Base-by-base conservation (phyloP, 2,888 invertebrate genomes). In the Caenorhabditis becei region DNA sequence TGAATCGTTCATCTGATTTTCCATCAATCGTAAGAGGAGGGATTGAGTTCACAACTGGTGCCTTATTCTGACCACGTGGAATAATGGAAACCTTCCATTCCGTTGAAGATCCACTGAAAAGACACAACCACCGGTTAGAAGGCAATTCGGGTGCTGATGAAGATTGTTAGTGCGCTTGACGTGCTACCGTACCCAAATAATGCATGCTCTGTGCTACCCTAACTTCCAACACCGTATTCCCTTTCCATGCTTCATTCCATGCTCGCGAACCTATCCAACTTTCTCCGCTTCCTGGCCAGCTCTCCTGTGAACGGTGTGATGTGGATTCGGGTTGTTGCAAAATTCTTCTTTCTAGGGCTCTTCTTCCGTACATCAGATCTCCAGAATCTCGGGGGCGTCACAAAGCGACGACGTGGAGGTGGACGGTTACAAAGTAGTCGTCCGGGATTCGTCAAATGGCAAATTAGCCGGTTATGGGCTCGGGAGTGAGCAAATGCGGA, bases 81-180 rank as follows among this genome's bases (percentile, higher is more conserved):
- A 81, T 72, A 7, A 81, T 49, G 8, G 81, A 71, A 23, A 81
- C 81, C 28, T 81, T 81, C 81, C 81, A 81, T 58, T 81, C 80
- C 23, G 53, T 61, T 1, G 81, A 74, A n/a, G 61, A 56, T 7
- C 67, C 66, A 11, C 77, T 80, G 71, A 61, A 77, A 77, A 49
- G 18, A 8, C 14, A 44, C 20, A 4, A 32, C 4, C 32, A 32
- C 32, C 32, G 4, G 32, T 32, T 32, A 32, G 7, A 49, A 20
- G 18, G 49, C 23, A 20, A 49, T 11, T 35, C n/a, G 5, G n/a
- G 24, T 23, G 56, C 7, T 14, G 47, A 41, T 32, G 20, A 16
- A n/a, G n/a, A n/a, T n/a, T n/a, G 18, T 18, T 49, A 20, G 23
- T 16, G 32, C 32, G 32, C 10, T 32, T 32, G 4, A 26, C 53